Base-by-base conservation (phyloP, 2,888 invertebrate genomes). In the Carabus problematicus region DNA sequence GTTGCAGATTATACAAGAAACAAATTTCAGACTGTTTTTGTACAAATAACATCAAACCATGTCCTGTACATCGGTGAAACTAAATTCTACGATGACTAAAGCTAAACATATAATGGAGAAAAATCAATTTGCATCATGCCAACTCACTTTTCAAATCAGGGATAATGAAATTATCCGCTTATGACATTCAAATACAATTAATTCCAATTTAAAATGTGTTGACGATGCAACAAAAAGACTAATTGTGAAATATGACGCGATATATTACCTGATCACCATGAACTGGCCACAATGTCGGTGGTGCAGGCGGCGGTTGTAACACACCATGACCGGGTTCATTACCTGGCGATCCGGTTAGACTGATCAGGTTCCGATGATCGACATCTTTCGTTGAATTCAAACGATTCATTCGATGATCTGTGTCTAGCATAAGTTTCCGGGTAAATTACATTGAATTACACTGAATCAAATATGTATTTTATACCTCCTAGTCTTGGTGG, bases 291-390 rank as follows among this genome's bases (percentile, higher is more conserved):
- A 76, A 63, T 7, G 76, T 74, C 7, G 80, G 81, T 41, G 79
- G 81, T 70, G 79, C 68, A 11, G 73, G 72, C 41, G 74, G 73
- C 4, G 71, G 61, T 41, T 73, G 74, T 14, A 70, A 42, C 29
- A 63, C 18, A 1, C 55, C 12, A 16, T 8, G 14, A 54, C 19
- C 11, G 59, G 56, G 39, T 49, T 74, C 75, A 42, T 49, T 58
- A 52, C 79, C 83, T 0, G 89, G 89, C 18, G 90, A 91, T 43
- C 93, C 92, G 9, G 94, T 94, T 61, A 94, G 81, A 70, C 93
- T 90, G 77, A 94, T 94, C 71, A 94, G 82, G 82, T 94, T 94
- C 73, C 94, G 86, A 77, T 93, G 93, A 80, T 93, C 93, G 59
- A 93, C 90, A 78, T 93, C 93, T 79, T 86, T 79, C 16, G 29